Conservation (phyloP, 2,888 invertebrate genomes). For the Fissipunctia ypsillon region DNA sequence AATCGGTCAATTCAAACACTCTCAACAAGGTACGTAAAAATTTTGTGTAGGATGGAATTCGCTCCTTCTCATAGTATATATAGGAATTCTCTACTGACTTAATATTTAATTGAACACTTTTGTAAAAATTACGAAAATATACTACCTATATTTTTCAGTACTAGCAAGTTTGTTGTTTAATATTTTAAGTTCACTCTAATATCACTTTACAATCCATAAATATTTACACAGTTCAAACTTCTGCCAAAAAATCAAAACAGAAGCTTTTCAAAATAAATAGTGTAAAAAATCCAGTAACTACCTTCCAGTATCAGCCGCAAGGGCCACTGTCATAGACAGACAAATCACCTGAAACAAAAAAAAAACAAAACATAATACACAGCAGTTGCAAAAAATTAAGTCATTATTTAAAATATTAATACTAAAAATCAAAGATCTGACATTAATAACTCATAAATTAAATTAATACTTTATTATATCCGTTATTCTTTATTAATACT, state of each 20-base stretch:
- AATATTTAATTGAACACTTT: neutral
- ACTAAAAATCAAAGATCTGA: slow-evolving; percentile 36
- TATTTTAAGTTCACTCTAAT: neutral
- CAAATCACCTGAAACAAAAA: slow-evolving; percentile 80
- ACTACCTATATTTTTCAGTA: neutral
- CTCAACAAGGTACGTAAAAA: slow-evolving; percentile 27
- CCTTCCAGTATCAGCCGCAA: slow-evolving; percentile 78
- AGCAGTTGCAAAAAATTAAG: slow-evolving; percentile 23
- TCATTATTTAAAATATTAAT: slow-evolving; percentile 19
- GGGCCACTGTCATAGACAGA: slow-evolving; percentile 79
- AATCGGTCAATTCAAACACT: neutral
- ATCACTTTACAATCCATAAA: neutral
- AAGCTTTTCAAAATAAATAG: neutral
- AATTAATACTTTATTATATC: slow-evolving; percentile 40
- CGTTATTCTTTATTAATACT: slow-evolving; percentile 33
- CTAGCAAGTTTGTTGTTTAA: neutral
- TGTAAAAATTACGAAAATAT: neutral
- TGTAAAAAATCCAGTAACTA: slow-evolving; percentile 36
- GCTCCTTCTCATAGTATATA: neutral
- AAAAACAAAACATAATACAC: slow-evolving; percentile 30
- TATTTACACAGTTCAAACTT: neutral
- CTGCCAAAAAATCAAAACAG: neutral
- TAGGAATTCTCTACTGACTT: neutral
- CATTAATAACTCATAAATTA: slow-evolving; percentile 56
- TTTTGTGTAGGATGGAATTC: neutral